phyloP scores from a whole-genome alignment of 2,888 invertebrate genomes.

The Conistra vaccinii region DNA sequence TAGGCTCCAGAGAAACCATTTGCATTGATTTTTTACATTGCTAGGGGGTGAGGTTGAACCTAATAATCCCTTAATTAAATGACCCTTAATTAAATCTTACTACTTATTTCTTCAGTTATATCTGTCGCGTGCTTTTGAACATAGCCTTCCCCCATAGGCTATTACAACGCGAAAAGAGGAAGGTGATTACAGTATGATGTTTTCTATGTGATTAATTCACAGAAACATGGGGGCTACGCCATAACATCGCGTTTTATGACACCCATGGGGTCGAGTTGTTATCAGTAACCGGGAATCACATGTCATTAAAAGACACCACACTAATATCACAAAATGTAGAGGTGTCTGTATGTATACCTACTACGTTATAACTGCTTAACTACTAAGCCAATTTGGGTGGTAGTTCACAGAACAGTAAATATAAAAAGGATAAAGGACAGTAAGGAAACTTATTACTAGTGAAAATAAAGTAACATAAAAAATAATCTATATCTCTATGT shows the following conservation, averaged over 20 bases:
- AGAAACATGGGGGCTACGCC: conserved; percentile 31
- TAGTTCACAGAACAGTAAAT: not conserved
- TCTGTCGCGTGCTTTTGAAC: conserved; percentile 7
- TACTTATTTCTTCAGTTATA: too few relatives aligned
- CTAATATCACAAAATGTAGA: conserved; percentile 9
- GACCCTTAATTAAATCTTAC: too few relatives aligned
- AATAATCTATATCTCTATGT: too few relatives aligned
- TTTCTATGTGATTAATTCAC: conserved; percentile 56
- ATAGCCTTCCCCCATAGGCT: conserved; percentile 4
- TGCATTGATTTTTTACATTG: too few relatives aligned
- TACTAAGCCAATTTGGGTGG: not conserved
- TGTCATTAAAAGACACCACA: conserved; percentile 36
- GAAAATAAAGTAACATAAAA: not conserved
- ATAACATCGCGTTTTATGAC: conserved; percentile 39
- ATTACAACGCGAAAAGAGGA: conserved; percentile 18
- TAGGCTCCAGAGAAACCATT: too few relatives aligned
- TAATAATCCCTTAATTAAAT: too few relatives aligned
- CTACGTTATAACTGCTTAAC: not conserved
- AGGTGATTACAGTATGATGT: conserved; percentile 18
- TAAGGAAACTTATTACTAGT: not conserved
- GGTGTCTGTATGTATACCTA: conserved; percentile 3
- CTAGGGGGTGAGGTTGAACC: too few relatives aligned
- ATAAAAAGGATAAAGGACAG: not conserved
- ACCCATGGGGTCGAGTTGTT: conserved; percentile 37
- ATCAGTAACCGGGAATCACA: conserved; percentile 47